These are phyloP conservation scores for Xiphophorus maculatus DNA, from an alignment of 2,113 vertebrate genomes.

Conservation along the genomic window DNA sequence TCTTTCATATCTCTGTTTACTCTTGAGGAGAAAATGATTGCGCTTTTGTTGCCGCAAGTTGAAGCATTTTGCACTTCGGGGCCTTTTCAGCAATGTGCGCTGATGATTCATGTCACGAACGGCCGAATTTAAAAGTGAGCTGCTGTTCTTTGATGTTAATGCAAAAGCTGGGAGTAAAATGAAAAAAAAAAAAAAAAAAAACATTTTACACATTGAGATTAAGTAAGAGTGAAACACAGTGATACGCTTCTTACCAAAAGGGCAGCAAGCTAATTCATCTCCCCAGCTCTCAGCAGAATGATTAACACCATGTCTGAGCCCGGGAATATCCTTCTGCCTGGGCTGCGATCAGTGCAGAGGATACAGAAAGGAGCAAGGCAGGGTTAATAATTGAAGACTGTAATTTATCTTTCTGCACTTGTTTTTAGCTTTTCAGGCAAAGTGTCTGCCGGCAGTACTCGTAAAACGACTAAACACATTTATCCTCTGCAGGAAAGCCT, in stretches of 20 bases:
- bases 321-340: conserved; percentile 14
- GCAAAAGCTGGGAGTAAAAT: background rate
- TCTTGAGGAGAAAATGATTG: conserved; percentile 14
- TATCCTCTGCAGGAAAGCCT: conserved; percentile 23
- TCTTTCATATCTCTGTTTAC: conserved; percentile 14
- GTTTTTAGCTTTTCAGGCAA: conserved; percentile 41
- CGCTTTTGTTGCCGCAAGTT: conserved; percentile 1
- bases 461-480: conserved; percentile 24
- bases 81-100: background rate
- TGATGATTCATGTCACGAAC: background rate
- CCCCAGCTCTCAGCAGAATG: conserved; percentile 38
- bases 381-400: conserved; percentile 56
- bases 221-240: conserved; percentile 36
- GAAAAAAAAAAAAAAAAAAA: background rate
- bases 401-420: conserved; percentile 48
- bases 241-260: conserved; percentile 31
- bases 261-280: conserved; percentile 41
- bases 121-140: background rate
- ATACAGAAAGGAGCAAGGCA: conserved; percentile 6
- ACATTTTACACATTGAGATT: background rate
- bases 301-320: conserved; percentile 32
- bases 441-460: conserved; percentile 19
- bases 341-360: background rate
- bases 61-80: conserved; percentile 6
- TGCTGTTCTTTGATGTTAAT: background rate